Evolutionary conservation across 2,888 invertebrate species (phyloP).

Genomic region (Xylocampa areola): DNA sequence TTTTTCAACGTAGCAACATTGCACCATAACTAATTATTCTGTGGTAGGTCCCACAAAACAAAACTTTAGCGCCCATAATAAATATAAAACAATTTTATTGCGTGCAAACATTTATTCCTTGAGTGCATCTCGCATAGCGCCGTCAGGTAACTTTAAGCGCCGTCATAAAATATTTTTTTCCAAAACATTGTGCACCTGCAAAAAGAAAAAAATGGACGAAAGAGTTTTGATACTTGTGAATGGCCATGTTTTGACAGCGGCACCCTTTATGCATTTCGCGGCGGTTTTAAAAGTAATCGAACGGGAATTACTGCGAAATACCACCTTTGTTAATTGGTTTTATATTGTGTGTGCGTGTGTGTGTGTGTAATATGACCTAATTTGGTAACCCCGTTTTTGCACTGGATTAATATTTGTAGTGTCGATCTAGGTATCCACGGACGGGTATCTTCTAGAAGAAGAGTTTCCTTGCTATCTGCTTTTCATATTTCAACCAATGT

Average conservation of each 20-base stretch:
- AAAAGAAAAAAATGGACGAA: conserved; percentile 67
- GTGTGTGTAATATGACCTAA: conserved; percentile 27
- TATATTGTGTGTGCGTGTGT: conserved; percentile 13
- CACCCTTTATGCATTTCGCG: conserved; percentile 70
- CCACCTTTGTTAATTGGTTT: conserved; percentile 58
- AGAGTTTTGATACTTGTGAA: conserved; percentile 62
- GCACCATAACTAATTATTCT: conserved; percentile 36
- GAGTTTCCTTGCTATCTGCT: too few species aligned
- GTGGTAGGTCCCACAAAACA: conserved; percentile 38
- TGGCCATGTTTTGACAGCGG: conserved; percentile 86
- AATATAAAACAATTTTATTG: conserved; percentile 48
- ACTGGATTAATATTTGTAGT: too few species aligned
- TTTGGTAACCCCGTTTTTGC: conserved; percentile 3
- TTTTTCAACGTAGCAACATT: conserved; percentile 16
- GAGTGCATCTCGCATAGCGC: conserved; percentile 53
- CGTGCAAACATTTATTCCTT: conserved; percentile 43
- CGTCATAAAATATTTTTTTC: conserved; percentile 77
- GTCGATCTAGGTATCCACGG: too few species aligned
- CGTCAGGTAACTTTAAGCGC: conserved; percentile 76
- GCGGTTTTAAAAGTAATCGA: conserved; percentile 68
- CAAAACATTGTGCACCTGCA: conserved; percentile 81
- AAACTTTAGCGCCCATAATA: conserved; percentile 34
- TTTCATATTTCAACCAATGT: too few species aligned
- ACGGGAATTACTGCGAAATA: conserved; percentile 61
- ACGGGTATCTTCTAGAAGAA: too few species aligned